Conservation (phyloP, 37 sponge, comb jelly and placozoan species). For the Hormiphora californensis region DNA sequence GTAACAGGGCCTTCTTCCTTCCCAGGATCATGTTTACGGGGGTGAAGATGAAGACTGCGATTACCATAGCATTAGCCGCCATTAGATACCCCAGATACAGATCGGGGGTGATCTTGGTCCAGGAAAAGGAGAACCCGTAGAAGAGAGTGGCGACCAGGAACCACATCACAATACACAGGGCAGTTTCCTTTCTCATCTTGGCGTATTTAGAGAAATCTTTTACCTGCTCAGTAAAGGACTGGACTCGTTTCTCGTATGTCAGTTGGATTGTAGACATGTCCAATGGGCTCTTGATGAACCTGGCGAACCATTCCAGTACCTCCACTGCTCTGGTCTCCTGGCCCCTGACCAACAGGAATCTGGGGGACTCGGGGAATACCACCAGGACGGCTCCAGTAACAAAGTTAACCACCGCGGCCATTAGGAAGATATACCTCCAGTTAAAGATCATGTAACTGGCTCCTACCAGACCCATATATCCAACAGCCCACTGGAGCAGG, state of each 20-base stretch:
- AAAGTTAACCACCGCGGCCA: background rate
- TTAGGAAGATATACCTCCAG: background rate
- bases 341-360: constrained; percentile 2
- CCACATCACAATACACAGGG: background rate
- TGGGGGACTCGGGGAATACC: background rate
- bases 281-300: background rate
- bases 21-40: background rate
- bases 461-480: background rate
- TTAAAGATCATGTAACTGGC: background rate
- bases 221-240: background rate
- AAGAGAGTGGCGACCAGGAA: background rate
- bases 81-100: background rate
- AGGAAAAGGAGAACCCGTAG: constrained; percentile 3
- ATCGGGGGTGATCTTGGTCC: constrained; percentile 6
- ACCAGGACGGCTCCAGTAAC: background rate
- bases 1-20: background rate
- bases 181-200: background rate
- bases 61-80: background rate
- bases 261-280: background rate
- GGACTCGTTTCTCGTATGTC: background rate
- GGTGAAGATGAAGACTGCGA: background rate
- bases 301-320: background rate
- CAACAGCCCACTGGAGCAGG: background rate
- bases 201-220: constrained; percentile 30
- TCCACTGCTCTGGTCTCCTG: background rate